Evolutionary conservation across 2,113 vertebrate species (phyloP).

Genomic region (Macrotus californicus): DNA sequence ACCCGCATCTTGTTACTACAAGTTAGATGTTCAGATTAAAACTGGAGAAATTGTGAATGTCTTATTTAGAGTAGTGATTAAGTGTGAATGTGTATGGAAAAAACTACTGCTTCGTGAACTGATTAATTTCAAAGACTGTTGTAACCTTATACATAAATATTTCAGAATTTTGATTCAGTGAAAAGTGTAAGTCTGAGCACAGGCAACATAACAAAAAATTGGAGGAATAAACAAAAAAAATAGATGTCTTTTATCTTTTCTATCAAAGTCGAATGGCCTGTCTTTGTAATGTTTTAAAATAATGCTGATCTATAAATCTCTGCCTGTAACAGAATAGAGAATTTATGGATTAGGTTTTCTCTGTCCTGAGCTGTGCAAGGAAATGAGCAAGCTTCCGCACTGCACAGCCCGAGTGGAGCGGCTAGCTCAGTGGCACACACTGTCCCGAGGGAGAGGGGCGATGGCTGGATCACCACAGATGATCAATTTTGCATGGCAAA

Average conservation of each 20-base stretch:
- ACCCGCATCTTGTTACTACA: background rate
- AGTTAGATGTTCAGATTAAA: background rate
- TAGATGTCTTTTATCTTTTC: background rate
- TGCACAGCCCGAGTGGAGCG: background rate
- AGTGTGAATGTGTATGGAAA: background rate
- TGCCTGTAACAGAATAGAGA: background rate
- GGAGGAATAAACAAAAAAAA: background rate
- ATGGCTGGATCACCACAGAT: background rate
- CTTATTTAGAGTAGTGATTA: background rate
- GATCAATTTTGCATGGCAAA: background rate
- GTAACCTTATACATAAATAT: background rate
- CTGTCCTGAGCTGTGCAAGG: background rate
- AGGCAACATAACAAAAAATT: background rate
- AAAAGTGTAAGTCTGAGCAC: background rate
- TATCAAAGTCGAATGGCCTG: background rate
- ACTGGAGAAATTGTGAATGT: background rate
- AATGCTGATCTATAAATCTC: background rate
- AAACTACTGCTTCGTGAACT: background rate
- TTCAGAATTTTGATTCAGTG: background rate
- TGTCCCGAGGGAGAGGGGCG: background rate
- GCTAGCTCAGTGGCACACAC: background rate
- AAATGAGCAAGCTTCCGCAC: background rate
- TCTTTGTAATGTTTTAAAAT: conserved; percentile 2
- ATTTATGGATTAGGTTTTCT: background rate
- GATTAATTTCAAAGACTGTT: background rate